Base-by-base conservation (phyloP, 2,797 vertebrate species). In the Menidia menidia region DNA sequence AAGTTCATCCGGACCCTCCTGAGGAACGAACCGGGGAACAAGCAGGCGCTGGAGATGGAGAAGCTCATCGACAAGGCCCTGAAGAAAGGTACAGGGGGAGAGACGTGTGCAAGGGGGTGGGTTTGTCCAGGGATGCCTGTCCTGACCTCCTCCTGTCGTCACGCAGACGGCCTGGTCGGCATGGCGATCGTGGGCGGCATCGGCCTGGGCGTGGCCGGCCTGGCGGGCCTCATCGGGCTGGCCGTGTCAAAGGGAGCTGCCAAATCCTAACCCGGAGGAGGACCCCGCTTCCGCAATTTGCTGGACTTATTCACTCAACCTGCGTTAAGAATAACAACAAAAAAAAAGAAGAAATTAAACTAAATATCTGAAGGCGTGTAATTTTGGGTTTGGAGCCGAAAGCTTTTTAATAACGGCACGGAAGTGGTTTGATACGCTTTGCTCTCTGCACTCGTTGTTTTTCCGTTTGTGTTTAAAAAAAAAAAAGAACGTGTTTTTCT, bases 151-250 rank as follows among this genome's bases (percentile, higher is more conserved):
- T 8, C 16, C 13, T 80, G 44, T 76, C 54, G 56, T 70, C 51
- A 6, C 70, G n/a, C 77, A 98, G 96, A 98, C 54, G 96, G 96
- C 9, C 77, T 98, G 68, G 96, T 98, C 3, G 97, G 96, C 87
- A 98, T 98, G 95, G 96, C 96, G 16, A 98, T 97, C 0, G 96
- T 97, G 0, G 96, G 96, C 0, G 96, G 97, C 31, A 95, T 97
- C 72, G 94, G 96, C 0, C 89, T 98, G 1, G 95, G 96, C 0
- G 92, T 97, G 76, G 97, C 95, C 0, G 96, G 96, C 0, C 77
- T 98, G 71, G 96, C 96, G 0, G 96, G 96, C 53, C 94, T 97
- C 80, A 96, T 97, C 43, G 96, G 96, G 63, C 78, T 98, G 87
- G 96, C 96, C 0, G 95, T 98, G 67, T 82, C 96, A 73, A 98